Evolutionary conservation across 1,140 invertebrate genomes (phyloP).

Genomic region (Mizuhopecten yessoensis): DNA sequence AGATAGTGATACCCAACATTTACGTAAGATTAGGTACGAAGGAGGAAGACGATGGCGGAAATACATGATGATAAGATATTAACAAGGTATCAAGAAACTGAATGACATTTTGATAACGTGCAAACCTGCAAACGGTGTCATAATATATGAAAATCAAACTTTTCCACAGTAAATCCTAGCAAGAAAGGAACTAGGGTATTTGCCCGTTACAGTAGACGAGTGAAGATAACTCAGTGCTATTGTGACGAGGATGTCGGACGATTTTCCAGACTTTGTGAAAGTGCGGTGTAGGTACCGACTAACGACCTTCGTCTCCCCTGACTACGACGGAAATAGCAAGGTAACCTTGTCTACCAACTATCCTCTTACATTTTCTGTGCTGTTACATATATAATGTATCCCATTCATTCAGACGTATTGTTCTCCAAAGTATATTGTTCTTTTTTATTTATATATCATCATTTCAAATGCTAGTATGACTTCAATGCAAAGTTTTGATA

Average conservation of each 20-base stretch:
- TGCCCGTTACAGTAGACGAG: background rate
- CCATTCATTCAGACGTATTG: too few relatives aligned
- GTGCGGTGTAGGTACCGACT: background rate
- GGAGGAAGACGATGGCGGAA: background rate
- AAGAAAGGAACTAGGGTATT: too few relatives aligned
- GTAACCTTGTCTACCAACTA: background rate
- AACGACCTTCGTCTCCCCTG: background rate
- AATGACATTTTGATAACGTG: background rate
- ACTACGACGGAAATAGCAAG: background rate
- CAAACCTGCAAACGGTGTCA: background rate
- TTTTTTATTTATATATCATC: too few relatives aligned
- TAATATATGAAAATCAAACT: too few relatives aligned
- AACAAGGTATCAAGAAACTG: background rate
- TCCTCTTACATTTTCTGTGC: background rate
- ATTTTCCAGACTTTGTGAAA: slow-evolving; percentile 11
- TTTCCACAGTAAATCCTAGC: background rate
- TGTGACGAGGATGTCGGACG: background rate
- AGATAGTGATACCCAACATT: background rate
- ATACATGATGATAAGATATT: background rate
- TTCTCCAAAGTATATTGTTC: too few relatives aligned
- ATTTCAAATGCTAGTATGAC: too few relatives aligned
- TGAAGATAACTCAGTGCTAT: background rate
- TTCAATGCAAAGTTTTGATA: too few relatives aligned
- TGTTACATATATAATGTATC: too few relatives aligned
- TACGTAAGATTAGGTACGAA: background rate